Evolutionary conservation across 2,888 invertebrate species (phyloP).

Genomic region (Neria commutata): DNA sequence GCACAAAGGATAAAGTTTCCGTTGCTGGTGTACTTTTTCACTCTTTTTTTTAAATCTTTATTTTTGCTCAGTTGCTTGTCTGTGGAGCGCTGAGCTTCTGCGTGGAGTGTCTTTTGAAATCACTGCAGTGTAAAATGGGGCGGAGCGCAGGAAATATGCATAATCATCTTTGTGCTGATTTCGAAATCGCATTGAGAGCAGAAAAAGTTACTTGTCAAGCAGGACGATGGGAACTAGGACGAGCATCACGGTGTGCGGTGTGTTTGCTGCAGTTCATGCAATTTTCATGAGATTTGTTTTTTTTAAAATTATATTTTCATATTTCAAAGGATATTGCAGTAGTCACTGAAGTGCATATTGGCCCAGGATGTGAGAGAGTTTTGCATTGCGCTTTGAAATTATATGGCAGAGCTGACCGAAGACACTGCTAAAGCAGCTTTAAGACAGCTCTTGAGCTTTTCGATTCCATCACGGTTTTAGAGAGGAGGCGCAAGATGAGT

Average conservation of each 20-base stretch:
- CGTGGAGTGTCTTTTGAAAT: constrained; percentile 38
- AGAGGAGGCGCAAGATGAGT: no score
- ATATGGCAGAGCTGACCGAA: no score
- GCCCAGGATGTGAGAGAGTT: no score
- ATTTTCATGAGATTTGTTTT: no score
- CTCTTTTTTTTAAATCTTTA: neutral
- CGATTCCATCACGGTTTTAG: no score
- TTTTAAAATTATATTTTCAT: no score
- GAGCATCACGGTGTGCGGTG: no score
- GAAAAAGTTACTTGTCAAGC: neutral
- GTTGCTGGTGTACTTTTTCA: constrained; percentile 6
- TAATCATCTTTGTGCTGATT: constrained; percentile 35
- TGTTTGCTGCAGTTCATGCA: neutral
- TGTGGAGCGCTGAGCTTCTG: neutral
- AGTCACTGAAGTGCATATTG: no score
- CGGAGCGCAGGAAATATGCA: constrained; percentile 43
- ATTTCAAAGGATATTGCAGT: no score
- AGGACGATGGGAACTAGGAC: neutral
- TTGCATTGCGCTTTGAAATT: no score
- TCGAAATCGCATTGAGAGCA: constrained; percentile 11
- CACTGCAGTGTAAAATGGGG: constrained; percentile 44
- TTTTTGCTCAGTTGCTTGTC: neutral
- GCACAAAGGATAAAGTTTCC: constrained; percentile 46
- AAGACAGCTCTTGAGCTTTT: no score
- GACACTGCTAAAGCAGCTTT: no score